Percentiles rank a stretch among this genome's conserved stretches.
Conservation (phyloP, 2,113 vertebrate species). For the Prunella himalayana region DNA sequence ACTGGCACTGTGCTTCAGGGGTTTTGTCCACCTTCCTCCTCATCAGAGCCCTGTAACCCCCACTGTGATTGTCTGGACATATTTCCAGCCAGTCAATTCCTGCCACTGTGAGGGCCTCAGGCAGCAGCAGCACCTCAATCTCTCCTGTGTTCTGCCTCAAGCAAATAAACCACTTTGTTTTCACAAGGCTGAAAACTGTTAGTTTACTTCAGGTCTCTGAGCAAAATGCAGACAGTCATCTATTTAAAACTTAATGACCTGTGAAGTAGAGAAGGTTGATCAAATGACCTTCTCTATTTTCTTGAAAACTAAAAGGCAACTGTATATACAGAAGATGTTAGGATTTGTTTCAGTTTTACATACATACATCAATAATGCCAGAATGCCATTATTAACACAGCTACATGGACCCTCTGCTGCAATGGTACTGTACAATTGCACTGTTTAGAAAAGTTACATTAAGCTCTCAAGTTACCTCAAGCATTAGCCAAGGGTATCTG, state of each 20-base stretch:
- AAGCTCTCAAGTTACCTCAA: not conserved
- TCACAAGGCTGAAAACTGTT: not conserved
- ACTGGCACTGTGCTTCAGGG: not conserved
- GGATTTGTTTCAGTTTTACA: not conserved
- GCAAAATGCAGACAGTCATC: not conserved
- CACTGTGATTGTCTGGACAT: not conserved
- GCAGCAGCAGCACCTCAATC: not conserved
- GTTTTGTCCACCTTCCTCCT: not conserved
- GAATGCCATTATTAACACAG: not conserved
- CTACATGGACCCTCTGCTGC: not conserved
- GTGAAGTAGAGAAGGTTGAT: not conserved
- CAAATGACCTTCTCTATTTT: not conserved
- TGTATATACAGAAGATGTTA: not conserved
- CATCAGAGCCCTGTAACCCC: not conserved
- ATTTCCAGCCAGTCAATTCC: not conserved
- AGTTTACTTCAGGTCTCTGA: not conserved
- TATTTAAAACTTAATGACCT: conserved; percentile 29
- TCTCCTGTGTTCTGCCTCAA: not conserved
- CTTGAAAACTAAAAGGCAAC: not conserved
- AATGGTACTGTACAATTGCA: not conserved
- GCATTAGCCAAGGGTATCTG: not conserved
- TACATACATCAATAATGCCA: not conserved
- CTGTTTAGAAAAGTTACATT: not conserved
- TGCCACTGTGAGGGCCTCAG: not conserved
- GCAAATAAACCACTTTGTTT: conserved; percentile 40